These are phyloP conservation scores for Belgica antarctica DNA, from an alignment of 2,888 invertebrate species.

Conservation along the genomic window DNA sequence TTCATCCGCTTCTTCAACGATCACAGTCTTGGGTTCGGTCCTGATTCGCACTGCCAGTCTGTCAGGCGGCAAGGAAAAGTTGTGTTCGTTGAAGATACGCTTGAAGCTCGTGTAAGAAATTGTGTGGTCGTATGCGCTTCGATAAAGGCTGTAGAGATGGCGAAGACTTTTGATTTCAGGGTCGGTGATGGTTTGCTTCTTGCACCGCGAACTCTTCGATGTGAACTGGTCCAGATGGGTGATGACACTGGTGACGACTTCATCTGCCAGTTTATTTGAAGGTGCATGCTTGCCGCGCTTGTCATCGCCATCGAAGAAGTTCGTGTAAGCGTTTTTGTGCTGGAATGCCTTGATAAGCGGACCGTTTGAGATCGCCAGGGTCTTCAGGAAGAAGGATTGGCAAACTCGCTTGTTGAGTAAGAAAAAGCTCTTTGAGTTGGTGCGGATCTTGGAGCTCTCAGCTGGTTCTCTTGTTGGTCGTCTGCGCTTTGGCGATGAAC, in stretches of 20 bases:
- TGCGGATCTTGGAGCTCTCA: background rate
- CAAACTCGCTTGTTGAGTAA: conserved; percentile 32
- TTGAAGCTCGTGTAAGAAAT: conserved; percentile 30
- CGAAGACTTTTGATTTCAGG: background rate
- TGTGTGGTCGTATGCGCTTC: background rate
- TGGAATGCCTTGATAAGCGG: conserved; percentile 31
- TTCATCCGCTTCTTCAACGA: background rate
- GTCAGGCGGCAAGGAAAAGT: conserved; percentile 13
- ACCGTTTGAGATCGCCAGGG: conserved; percentile 25
- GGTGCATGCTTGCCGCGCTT: conserved; percentile 24
- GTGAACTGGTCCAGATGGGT: background rate
- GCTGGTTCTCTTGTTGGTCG: background rate
- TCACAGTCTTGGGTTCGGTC: background rate
- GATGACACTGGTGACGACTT: background rate
- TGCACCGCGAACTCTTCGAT: too few species aligned
- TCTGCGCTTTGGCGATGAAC: conserved; percentile 17
- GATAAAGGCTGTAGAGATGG: background rate
- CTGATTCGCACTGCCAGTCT: background rate
- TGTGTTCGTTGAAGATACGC: conserved; percentile 28
- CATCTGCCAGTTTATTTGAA: conserved; percentile 6
- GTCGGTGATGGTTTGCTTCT: background rate
- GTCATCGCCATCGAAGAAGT: conserved; percentile 36
- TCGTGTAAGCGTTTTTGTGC: conserved; percentile 29
- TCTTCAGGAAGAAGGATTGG: conserved; percentile 32
- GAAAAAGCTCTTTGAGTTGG: conserved; percentile 23